Conservation (phyloP, 2,113 vertebrate genomes). For the Nematolebias whitei region DNA sequence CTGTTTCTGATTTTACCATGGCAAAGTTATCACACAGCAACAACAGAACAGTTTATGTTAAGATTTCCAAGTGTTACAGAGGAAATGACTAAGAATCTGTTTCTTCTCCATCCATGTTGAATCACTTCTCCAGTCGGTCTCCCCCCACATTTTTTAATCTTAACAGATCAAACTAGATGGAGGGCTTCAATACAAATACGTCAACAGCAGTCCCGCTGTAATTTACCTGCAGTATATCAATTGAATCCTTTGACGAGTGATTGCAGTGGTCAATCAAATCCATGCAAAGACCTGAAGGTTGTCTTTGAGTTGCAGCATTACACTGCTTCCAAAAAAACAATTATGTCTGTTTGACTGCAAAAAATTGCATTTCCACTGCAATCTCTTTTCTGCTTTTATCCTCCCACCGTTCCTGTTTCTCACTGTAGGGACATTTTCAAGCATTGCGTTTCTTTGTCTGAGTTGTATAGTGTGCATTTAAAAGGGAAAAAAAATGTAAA, state of each 20-base stretch:
- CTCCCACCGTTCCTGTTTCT: slow-evolving; percentile 43
- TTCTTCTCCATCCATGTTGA: slow-evolving; percentile 23
- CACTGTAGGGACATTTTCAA: slow-evolving; percentile 57
- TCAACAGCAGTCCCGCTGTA: slow-evolving; percentile 58
- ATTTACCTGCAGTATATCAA: slow-evolving; percentile 63
- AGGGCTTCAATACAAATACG: slow-evolving; percentile 52
- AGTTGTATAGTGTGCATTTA: background rate
- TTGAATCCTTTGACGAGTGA: slow-evolving; percentile 57
- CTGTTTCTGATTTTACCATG: slow-evolving; percentile 9
- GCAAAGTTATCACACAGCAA: slow-evolving; percentile 1
- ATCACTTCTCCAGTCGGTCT: slow-evolving; percentile 22
- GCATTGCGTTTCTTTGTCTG: slow-evolving; percentile 51
- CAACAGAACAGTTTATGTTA: background rate
- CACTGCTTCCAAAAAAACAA: slow-evolving; percentile 59
- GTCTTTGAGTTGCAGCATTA: slow-evolving; percentile 58
- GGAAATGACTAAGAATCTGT: slow-evolving; percentile 24
- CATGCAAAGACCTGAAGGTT: slow-evolving; percentile 58
- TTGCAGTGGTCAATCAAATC: slow-evolving; percentile 76
- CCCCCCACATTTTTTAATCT: slow-evolving; percentile 35
- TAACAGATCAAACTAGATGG: slow-evolving; percentile 4
- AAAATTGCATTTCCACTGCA: slow-evolving; percentile 74
- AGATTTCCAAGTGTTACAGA: slow-evolving; percentile 18
- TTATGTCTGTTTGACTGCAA: slow-evolving; percentile 70
- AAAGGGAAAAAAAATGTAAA: slow-evolving; percentile 23
- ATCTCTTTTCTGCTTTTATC: slow-evolving; percentile 68